Conservation (phyloP, 2,888 invertebrate species). For the Acanthoscelides obtectus region DNA sequence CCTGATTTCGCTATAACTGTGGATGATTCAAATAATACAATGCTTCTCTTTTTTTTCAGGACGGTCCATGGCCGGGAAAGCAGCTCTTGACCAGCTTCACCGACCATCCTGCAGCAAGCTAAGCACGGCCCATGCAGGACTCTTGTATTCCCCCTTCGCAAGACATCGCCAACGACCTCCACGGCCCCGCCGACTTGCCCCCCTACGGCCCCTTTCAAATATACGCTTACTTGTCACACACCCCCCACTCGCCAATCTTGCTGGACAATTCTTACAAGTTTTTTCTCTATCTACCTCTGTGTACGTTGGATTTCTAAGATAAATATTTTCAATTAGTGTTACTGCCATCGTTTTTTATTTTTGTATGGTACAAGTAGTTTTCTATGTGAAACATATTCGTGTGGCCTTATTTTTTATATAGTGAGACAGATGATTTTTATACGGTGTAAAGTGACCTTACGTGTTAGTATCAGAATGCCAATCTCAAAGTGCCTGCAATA, state of each 20-base stretch:
- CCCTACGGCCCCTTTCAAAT: slow-evolving; percentile 38
- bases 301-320: background rate
- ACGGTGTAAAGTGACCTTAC: slow-evolving; percentile 33
- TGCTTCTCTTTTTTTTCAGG: slow-evolving; percentile 40
- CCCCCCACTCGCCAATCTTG: slow-evolving; percentile 13
- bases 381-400: background rate
- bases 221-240: slow-evolving; percentile 11
- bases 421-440: background rate
- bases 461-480: slow-evolving; percentile 13
- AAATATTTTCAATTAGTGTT: background rate
- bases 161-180: slow-evolving; percentile 52
- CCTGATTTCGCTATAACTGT: no score
- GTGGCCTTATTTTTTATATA: background rate
- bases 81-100: slow-evolving; percentile 26
- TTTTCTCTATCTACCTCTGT: background rate
- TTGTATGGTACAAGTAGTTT: background rate
- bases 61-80: slow-evolving; percentile 45
- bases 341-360: background rate
- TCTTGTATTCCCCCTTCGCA: slow-evolving; percentile 48
- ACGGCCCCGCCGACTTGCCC: slow-evolving; percentile 39
- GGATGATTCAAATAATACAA: no score
- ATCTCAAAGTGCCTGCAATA: slow-evolving; percentile 1
- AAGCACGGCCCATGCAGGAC: slow-evolving; percentile 40
- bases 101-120: background rate
- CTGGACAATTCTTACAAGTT: slow-evolving; percentile 8